phyloP scores from a whole-genome alignment of 1,140 invertebrate species.

The Apocrypta bakeri region DNA sequence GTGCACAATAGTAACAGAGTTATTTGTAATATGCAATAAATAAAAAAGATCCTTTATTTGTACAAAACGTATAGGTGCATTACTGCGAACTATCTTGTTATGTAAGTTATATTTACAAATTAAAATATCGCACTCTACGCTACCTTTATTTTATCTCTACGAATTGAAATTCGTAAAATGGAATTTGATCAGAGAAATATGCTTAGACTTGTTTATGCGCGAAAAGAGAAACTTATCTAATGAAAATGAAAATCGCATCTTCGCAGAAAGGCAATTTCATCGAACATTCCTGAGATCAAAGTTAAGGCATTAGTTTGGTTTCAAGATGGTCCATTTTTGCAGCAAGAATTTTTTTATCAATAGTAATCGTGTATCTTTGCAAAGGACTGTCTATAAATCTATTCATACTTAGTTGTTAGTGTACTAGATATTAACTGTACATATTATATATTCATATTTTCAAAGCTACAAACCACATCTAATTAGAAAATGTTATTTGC shows the following conservation, averaged over 20 bases:
- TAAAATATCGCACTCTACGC: background rate
- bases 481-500: background rate
- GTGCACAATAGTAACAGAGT: slow-evolving; percentile 20
- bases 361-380: background rate
- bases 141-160: slow-evolving; percentile 32
- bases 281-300: slow-evolving; percentile 48
- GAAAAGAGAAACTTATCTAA: background rate
- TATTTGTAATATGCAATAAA: background rate
- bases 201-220: background rate
- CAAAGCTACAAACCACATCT: slow-evolving; percentile 5
- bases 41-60: slow-evolving; percentile 16
- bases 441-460: background rate
- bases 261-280: slow-evolving; percentile 46
- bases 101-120: slow-evolving; percentile 37
- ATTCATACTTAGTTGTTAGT: background rate
- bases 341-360: slow-evolving; percentile 25
- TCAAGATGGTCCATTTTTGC: slow-evolving; percentile 22
- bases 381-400: background rate
- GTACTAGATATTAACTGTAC: background rate
- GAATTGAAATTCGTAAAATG: slow-evolving; percentile 20
- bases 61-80: background rate
- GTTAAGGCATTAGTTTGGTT: slow-evolving; percentile 49
- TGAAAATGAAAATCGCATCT: slow-evolving; percentile 35
- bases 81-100: background rate
- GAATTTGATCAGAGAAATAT: background rate